Percentiles rank a stretch among this genome's conserved stretches.
Evolutionary conservation across 2,797 vertebrate genomes (phyloP).

Genomic region (Sebastes aleutianus): DNA sequence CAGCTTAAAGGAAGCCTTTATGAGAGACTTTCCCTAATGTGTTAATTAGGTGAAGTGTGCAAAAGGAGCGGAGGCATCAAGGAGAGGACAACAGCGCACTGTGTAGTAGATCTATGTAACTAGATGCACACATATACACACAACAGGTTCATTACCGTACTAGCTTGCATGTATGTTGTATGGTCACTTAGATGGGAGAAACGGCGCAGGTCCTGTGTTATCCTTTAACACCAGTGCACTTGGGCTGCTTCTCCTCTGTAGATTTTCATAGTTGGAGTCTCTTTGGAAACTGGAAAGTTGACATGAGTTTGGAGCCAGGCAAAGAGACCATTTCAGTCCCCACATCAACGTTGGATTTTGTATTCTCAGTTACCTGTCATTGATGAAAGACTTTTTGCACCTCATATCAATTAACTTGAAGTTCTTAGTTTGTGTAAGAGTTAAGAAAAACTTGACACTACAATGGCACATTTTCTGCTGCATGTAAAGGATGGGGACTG

Average conservation of each 20-base stretch:
- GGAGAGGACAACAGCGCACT: conserved; percentile 57
- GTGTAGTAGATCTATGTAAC: conserved; percentile 81
- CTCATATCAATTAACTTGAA: conserved; percentile 42
- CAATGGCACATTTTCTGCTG: conserved; percentile 55
- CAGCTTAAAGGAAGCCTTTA: conserved; percentile 54
- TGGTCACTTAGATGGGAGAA: conserved; percentile 79
- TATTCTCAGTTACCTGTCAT: conserved; percentile 23
- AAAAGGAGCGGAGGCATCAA: conserved; percentile 45
- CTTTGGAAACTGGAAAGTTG: conserved; percentile 72
- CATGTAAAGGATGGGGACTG: conserved; percentile 66
- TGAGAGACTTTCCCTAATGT: conserved; percentile 47
- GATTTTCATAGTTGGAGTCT: conserved; percentile 80
- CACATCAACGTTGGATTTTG: conserved; percentile 27
- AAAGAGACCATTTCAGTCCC: conserved; percentile 70
- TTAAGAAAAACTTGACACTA: conserved; percentile 28
- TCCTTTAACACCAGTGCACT: conserved; percentile 43
- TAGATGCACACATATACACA: conserved; percentile 74
- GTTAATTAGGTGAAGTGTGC: conserved; percentile 51
- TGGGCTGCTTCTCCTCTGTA: conserved; percentile 73
- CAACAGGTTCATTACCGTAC: conserved; percentile 77
- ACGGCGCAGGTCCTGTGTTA: conserved; percentile 50
- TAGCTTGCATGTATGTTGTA: conserved; percentile 87
- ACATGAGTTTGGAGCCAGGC: conserved; percentile 67
- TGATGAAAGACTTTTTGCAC: conserved; percentile 41
- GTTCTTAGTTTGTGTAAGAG: conserved; percentile 36